A percentile compares a stretch with the other conserved stretches of the same genome.
These are phyloP conservation scores for Potorous gilbertii DNA, from an alignment of 2,797 vertebrate genomes.

Conservation along the genomic window DNA sequence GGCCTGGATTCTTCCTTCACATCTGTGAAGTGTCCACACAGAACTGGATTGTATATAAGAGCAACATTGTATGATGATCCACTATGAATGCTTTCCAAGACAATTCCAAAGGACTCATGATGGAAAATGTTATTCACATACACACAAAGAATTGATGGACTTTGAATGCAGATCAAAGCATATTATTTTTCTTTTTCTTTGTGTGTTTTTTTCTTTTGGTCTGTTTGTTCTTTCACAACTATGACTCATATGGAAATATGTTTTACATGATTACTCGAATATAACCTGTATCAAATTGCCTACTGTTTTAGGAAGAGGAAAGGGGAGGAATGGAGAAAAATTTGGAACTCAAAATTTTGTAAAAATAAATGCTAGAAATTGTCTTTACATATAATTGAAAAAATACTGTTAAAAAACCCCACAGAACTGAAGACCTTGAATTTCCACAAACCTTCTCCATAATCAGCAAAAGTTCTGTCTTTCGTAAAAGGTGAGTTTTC, in stretches of 20 bases:
- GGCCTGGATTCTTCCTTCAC: neutral
- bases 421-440: neutral
- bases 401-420: neutral
- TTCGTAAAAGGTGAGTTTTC: neutral
- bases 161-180: neutral
- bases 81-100: neutral
- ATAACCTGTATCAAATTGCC: neutral
- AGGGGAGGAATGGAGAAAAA: neutral
- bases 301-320: neutral
- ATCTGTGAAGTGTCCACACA: neutral
- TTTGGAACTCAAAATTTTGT: neutral
- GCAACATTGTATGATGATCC: neutral
- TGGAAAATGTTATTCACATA: neutral
- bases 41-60: neutral
- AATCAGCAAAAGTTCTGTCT: neutral
- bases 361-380: neutral
- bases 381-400: neutral
- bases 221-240: neutral
- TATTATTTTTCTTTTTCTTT: neutral
- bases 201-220: neutral
- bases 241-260: neutral
- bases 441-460: neutral
- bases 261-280: neutral
- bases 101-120: neutral
- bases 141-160: neutral